Evolutionary conservation across 2,888 invertebrate genomes (phyloP).

Genomic region (Ernsta delagoae): DNA sequence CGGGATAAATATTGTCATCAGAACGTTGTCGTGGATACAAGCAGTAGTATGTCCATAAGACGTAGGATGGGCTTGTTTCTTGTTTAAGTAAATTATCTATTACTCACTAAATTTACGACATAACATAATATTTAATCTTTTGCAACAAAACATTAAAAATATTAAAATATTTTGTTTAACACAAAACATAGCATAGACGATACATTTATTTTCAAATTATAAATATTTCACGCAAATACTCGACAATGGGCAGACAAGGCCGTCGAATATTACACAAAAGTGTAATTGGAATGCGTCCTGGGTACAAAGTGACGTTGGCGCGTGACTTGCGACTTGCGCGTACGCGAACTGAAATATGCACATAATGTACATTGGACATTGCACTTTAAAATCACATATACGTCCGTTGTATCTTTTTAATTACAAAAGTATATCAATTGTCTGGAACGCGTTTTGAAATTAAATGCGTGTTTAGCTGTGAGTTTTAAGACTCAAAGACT

Average conservation of each 20-base stretch:
- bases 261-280: slow-evolving; percentile 25
- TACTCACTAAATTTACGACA: too few relatives aligned
- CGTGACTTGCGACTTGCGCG: slow-evolving; percentile 17
- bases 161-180: too few relatives aligned
- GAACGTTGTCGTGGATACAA: too few relatives aligned
- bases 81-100: too few relatives aligned
- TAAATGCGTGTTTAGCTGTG: background rate
- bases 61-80: too few relatives aligned
- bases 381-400: slow-evolving; percentile 4
- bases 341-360: slow-evolving; percentile 33
- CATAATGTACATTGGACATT: slow-evolving; percentile 6
- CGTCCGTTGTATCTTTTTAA: background rate
- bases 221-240: slow-evolving; percentile 7
- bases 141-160: too few relatives aligned
- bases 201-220: too few relatives aligned
- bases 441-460: background rate
- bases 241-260: slow-evolving; percentile 13
- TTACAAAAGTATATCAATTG: background rate
- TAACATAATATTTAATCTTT: too few relatives aligned
- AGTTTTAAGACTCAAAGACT: background rate
- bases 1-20: too few relatives aligned
- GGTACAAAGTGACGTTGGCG: slow-evolving; percentile 7
- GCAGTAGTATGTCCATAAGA: too few relatives aligned
- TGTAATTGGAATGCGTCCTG: slow-evolving; percentile 21
- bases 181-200: too few relatives aligned